A percentile compares a stretch with the other conserved stretches of the same genome.
Evolutionary conservation across 2,797 vertebrate species (phyloP).

Genomic region (Jordanella pulchra): DNA sequence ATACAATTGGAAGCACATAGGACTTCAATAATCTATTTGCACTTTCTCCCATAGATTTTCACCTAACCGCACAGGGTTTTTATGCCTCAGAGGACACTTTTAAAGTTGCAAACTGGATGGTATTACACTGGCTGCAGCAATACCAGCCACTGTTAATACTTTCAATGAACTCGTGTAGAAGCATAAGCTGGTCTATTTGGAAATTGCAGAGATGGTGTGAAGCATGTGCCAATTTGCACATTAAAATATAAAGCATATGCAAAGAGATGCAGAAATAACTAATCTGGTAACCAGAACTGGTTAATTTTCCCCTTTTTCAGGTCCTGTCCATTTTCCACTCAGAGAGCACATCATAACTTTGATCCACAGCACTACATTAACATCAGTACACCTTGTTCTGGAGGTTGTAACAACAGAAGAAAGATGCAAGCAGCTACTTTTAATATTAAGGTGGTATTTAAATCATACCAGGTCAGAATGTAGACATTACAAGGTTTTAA

Average conservation of each 20-base stretch:
- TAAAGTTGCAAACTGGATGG: constrained; percentile 24
- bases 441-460: background rate
- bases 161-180: constrained; percentile 46
- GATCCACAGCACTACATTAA: background rate
- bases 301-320: background rate
- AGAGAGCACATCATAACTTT: no score
- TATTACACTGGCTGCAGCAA: constrained; percentile 29
- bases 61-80: constrained; percentile 20
- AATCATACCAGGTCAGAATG: background rate
- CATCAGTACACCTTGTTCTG: background rate
- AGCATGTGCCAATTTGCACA: constrained; percentile 55
- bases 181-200: constrained; percentile 54
- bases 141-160: constrained; percentile 33
- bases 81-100: constrained; percentile 33
- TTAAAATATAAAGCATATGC: constrained; percentile 31
- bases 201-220: constrained; percentile 47
- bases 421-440: background rate
- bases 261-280: background rate
- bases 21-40: constrained; percentile 36
- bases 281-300: background rate
- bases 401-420: background rate
- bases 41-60: constrained; percentile 26
- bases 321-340: background rate
- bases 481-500: background rate
- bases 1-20: constrained; percentile 39